Conservation (phyloP, 2,797 vertebrate genomes). For the Micrastur ruficollis region DNA sequence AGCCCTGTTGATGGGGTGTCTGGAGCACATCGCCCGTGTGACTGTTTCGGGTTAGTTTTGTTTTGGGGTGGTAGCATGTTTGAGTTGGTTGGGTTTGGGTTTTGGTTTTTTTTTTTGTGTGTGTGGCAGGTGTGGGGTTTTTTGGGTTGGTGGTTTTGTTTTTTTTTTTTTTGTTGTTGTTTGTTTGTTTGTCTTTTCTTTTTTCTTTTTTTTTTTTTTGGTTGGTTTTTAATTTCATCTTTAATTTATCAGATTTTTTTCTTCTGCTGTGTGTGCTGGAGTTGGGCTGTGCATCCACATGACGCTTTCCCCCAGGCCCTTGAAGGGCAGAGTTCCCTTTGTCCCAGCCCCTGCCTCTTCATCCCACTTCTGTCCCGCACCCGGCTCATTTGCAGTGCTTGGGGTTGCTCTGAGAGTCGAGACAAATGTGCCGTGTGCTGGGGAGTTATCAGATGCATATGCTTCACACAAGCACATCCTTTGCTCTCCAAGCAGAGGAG, state of each 20-base stretch:
- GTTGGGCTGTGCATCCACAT: background rate
- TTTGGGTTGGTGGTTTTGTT: background rate
- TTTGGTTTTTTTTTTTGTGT: no score
- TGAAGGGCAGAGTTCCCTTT: background rate
- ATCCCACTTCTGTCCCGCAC: rapidly evolving
- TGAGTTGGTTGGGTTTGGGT: background rate
- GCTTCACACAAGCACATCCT: background rate
- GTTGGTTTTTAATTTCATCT: background rate
- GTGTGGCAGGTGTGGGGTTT: no score
- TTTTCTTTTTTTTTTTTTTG: no score
- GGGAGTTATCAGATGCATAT: no score
- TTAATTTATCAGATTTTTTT: background rate
- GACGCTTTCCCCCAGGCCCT: background rate
- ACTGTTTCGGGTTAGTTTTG: background rate
- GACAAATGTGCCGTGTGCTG: rapidly evolving
- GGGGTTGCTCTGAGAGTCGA: rapidly evolving
- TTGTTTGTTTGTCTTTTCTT: no score
- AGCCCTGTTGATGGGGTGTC: background rate
- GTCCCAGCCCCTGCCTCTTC: background rate
- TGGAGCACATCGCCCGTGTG: background rate
- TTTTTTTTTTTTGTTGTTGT: background rate
- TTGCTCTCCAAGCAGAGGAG: background rate
- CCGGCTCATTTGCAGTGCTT: rapidly evolving
- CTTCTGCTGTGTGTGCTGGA: rapidly evolving
- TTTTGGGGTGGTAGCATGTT: background rate